Percentiles rank a stretch among this genome's conserved stretches.
Evolutionary conservation across 2,888 invertebrate species (phyloP).

Genomic region (Fragum fragum): DNA sequence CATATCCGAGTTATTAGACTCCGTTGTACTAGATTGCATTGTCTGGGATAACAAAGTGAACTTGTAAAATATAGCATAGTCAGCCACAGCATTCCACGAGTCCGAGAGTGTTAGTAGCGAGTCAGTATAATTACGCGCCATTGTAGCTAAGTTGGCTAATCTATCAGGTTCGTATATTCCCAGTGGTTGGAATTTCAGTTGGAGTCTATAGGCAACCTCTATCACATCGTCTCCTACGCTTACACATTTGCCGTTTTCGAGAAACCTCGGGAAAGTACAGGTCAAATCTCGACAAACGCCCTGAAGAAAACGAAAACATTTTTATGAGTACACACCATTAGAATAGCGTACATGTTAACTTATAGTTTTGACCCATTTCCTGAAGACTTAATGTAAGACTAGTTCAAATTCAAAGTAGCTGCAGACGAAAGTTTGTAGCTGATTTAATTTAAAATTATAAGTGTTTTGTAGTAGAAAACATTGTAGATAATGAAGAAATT

Average conservation of each 20-base stretch:
- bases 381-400: too few relatives aligned
- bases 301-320: slow-evolving; percentile 28
- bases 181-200: slow-evolving; percentile 25
- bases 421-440: too few relatives aligned
- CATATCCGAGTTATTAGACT: too few relatives aligned
- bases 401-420: too few relatives aligned
- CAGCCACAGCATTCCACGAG: background rate
- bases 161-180: background rate
- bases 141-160: background rate
- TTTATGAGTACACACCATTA: too few relatives aligned
- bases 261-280: slow-evolving; percentile 37
- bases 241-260: slow-evolving; percentile 26
- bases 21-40: too few relatives aligned
- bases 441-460: too few relatives aligned
- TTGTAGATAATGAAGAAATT: too few relatives aligned
- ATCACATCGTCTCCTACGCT: slow-evolving; percentile 25
- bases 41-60: background rate
- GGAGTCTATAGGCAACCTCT: slow-evolving; percentile 34
- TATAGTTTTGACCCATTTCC: too few relatives aligned
- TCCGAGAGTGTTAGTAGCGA: background rate
- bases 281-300: slow-evolving; percentile 36
- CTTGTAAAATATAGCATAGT: slow-evolving; percentile 13
- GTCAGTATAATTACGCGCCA: background rate
- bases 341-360: too few relatives aligned
- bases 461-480: too few relatives aligned